Conservation (phyloP, 2,888 invertebrate genomes). For the Tridacna crocea region DNA sequence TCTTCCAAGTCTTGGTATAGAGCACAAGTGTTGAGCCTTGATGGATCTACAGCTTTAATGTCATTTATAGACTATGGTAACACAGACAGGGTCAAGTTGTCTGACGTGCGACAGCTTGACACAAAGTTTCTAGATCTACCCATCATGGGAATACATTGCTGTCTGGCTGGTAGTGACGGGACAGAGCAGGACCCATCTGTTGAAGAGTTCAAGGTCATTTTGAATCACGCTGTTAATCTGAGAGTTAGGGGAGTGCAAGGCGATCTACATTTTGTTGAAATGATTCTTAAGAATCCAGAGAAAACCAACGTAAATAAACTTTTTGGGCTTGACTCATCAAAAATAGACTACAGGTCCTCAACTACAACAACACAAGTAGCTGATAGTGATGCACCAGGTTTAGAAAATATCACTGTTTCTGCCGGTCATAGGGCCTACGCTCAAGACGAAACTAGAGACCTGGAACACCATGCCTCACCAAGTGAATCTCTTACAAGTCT, state of each 20-base stretch:
- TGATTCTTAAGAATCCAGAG: slow-evolving; percentile 27
- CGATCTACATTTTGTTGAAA: slow-evolving; percentile 44
- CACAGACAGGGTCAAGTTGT: slow-evolving; percentile 54
- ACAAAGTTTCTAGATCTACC: slow-evolving; percentile 60
- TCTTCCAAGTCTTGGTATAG: slow-evolving; percentile 51
- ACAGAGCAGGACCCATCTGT: slow-evolving; percentile 24
- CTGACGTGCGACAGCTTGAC: slow-evolving; percentile 55
- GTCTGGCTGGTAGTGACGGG: slow-evolving; percentile 40
- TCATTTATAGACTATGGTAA: slow-evolving; percentile 82
- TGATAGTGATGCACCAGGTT: neutral
- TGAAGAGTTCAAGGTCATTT: slow-evolving; percentile 38
- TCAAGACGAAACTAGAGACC: too few species aligned
- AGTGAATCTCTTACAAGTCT: too few species aligned
- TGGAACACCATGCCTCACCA: too few species aligned
- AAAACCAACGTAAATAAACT: slow-evolving; percentile 26
- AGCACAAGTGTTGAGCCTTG: slow-evolving; percentile 32
- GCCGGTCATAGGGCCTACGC: too few species aligned
- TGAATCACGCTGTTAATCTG: slow-evolving; percentile 33
- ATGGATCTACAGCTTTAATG: slow-evolving; percentile 57
- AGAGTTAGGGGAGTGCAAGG: slow-evolving; percentile 24
- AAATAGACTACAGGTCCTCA: neutral
- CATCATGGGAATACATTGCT: slow-evolving; percentile 67
- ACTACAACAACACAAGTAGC: neutral
- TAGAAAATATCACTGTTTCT: neutral
- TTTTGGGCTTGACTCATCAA: slow-evolving; percentile 22